Evolutionary conservation across 1,140 invertebrate species (phyloP), one percentile per base, ranked within the genome.

Genomic region (Leptinotarsa defecta): DNA sequence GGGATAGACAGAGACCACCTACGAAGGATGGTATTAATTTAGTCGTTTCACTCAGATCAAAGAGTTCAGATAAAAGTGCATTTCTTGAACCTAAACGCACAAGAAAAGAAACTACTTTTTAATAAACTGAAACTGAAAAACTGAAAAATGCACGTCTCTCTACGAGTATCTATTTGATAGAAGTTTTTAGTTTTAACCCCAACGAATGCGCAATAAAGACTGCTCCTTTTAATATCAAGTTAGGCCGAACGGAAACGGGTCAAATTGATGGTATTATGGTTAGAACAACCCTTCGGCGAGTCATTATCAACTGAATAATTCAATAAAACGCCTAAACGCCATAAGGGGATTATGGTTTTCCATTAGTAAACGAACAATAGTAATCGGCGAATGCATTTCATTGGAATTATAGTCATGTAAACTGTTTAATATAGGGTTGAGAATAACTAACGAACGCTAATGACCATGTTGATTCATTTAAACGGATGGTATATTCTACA

Each of bases 221-320:
- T 57, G 17, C 13, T 57, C 13, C 52, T 17, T 57, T 57, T 57
- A 57, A 57, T 57, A 57, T 5, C n/a, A 0, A 57, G 17, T 15
- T 57, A 57, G 15, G 52, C 52, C 52, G 0, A 19, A 19, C 52
- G 52, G 52, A 57, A 57, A 15, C 52, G 52, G n/a, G n/a, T 8
- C 52, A 57, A 57, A 57, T 57, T 57, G 52, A 57, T 57, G 52
- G 52, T 57, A 57, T 57, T 57, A 57, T 19, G n/a, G 13, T 57
- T 57, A 57, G 4, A 17, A 19, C 52, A n/a, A 57, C 52, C 52
- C 52, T 13, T 57, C 13, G 6, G 52, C 52, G 52, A 19, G 52
- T 57, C 52, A 57, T 57, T 57, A 57, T 57, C 52, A 19, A 57
- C 52, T 57, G 52, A 57, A 57, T 57, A 57, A 57, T 57, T 57